Evolutionary conservation across 2,888 invertebrate species (phyloP).

Genomic region (Leptopilina syphax): DNA sequence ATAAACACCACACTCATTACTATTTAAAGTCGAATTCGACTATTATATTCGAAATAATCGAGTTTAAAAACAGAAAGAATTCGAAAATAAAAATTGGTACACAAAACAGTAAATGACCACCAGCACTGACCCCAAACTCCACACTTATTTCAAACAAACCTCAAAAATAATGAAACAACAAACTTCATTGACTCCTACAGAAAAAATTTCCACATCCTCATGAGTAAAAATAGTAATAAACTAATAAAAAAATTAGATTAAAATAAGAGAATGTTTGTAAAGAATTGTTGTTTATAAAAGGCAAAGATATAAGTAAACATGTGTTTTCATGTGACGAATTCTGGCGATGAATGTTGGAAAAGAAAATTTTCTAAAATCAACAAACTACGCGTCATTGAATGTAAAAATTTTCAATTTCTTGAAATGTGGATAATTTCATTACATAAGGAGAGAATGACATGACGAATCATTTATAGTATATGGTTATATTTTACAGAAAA

Average conservation of each 20-base stretch:
- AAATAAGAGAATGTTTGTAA: neutral
- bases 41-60: too few relatives aligned
- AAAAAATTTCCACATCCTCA: neutral
- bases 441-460: slow-evolving; percentile 67
- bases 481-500: slow-evolving; percentile 70
- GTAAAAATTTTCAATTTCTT: neutral
- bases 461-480: slow-evolving; percentile 57
- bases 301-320: slow-evolving; percentile 9
- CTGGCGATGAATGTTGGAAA: neutral
- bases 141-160: neutral
- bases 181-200: neutral
- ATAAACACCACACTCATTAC: too few relatives aligned
- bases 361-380: slow-evolving; percentile 36
- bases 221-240: neutral
- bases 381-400: neutral
- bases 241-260: neutral
- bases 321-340: slow-evolving; percentile 26
- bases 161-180: neutral
- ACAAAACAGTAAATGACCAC: too few relatives aligned
- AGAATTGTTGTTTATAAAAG: neutral
- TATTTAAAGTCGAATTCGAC: too few relatives aligned
- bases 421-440: slow-evolving; percentile 63
- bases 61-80: too few relatives aligned
- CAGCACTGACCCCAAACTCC: neutral
- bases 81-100: too few relatives aligned